Conservation (phyloP, 2,888 invertebrate genomes). For the Alloscopus bannaensis region DNA sequence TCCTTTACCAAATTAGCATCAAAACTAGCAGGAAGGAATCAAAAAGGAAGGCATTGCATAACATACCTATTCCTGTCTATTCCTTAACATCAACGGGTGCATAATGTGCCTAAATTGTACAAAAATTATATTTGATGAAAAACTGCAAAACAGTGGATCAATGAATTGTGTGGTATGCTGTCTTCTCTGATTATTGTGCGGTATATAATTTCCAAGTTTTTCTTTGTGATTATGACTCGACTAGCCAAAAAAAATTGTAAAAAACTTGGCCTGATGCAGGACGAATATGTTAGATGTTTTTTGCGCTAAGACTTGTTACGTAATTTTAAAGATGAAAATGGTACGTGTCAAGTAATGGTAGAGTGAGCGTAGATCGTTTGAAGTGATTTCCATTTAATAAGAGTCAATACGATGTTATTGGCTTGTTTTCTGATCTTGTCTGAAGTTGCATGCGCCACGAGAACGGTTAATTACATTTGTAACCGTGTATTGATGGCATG, state of each 20-base stretch:
- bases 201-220: too few relatives aligned
- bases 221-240: background rate
- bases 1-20: conserved; percentile 3
- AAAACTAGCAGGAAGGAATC: conserved; percentile 44
- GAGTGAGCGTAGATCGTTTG: background rate
- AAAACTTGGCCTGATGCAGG: too few relatives aligned
- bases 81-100: background rate
- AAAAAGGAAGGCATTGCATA: conserved; percentile 28
- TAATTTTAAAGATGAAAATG: conserved; percentile 19
- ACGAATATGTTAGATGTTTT: too few relatives aligned
- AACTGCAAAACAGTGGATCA: too few relatives aligned
- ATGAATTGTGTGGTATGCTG: too few relatives aligned
- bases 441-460: too few relatives aligned
- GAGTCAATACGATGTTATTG: background rate
- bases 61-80: background rate
- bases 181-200: too few relatives aligned
- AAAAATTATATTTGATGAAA: background rate
- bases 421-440: background rate
- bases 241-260: too few relatives aligned
- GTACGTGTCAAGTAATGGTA: conserved; percentile 17
- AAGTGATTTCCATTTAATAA: background rate
- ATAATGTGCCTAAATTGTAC: background rate
- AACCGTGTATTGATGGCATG: too few relatives aligned
- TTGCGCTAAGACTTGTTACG: conserved; percentile 2
- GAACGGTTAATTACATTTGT: too few relatives aligned